phyloP scores from a whole-genome alignment of 30 jellyfish, hydroid and myxozoan genomes.

The Aurelia sp. region DNA sequence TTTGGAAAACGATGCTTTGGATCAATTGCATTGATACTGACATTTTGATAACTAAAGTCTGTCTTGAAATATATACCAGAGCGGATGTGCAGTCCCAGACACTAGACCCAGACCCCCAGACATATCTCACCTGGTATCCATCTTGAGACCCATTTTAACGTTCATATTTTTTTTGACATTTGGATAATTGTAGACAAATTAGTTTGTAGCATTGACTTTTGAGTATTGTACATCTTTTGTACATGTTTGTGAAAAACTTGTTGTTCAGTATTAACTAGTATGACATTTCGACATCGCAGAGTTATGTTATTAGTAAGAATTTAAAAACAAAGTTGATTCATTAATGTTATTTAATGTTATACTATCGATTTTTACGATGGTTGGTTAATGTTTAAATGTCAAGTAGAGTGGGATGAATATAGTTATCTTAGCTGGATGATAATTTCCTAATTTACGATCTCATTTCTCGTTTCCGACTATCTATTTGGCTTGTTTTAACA shows the following conservation, averaged over 20 bases:
- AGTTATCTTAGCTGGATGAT: slow-evolving; percentile 31
- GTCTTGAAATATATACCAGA: no score
- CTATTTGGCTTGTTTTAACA: no score
- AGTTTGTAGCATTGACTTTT: not conserved
- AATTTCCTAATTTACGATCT: not conserved
- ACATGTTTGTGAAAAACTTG: slow-evolving; percentile 3
- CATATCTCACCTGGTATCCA: no score
- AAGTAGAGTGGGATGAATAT: slow-evolving; percentile 51
- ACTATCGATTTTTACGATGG: slow-evolving; percentile 55
- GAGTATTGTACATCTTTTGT: slow-evolving; percentile 1
- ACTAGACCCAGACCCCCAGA: no score
- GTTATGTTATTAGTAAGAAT: not conserved
- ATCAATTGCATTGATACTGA: no score
- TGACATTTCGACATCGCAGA: not conserved
- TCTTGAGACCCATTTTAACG: no score
- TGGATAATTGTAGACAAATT: no score
- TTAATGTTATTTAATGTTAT: slow-evolving; percentile 38
- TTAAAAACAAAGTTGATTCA: not conserved
- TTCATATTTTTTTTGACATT: no score
- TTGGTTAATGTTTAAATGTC: slow-evolving; percentile 30
- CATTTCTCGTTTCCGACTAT: not conserved
- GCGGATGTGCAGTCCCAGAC: no score
- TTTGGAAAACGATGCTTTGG: no score
- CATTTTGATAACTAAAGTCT: no score
- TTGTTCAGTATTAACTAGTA: not conserved